Conservation (phyloP, 2,888 invertebrate species). For the Mechanitis mazaeus region DNA sequence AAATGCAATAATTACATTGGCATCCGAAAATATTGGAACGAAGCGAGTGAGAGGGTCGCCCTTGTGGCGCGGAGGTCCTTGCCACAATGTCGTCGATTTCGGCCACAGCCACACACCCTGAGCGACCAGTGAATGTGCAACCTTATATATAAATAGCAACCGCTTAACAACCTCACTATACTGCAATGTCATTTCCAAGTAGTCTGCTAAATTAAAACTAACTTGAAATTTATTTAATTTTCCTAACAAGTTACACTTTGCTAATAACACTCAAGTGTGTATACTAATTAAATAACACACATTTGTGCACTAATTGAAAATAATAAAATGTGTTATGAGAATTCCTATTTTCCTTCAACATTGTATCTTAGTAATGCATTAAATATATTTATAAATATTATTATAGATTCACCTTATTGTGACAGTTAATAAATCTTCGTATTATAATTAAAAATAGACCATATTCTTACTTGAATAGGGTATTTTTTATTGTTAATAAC, state of each 20-base stretch:
- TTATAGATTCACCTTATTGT: background rate
- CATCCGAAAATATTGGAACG: constrained; percentile 55
- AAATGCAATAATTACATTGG: constrained; percentile 51
- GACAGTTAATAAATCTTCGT: constrained; percentile 1
- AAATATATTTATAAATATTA: constrained; percentile 5
- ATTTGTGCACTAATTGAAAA: too few species aligned
- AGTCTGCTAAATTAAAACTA: constrained; percentile 6
- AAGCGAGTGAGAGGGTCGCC: constrained; percentile 71
- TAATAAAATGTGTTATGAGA: too few species aligned
- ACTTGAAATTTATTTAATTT: background rate
- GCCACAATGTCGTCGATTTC: constrained; percentile 57
- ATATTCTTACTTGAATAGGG: background rate
- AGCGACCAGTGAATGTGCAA: constrained; percentile 56
- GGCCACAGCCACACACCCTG: constrained; percentile 50
- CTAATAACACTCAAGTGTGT: too few species aligned
- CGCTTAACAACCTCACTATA: constrained; percentile 1
- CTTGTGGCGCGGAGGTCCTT: constrained; percentile 58
- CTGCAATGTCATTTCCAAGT: constrained; percentile 5
- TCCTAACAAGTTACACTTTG: too few species aligned
- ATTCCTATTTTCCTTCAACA: background rate
- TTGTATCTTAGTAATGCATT: background rate
- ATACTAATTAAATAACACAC: too few species aligned
- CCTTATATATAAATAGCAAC: constrained; percentile 33
- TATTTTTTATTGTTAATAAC: background rate
- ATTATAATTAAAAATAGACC: background rate